Percentiles rank a stretch among this genome's conserved stretches.
phyloP scores from a whole-genome alignment of 1,140 invertebrate genomes.

The Cydia amplana region DNA sequence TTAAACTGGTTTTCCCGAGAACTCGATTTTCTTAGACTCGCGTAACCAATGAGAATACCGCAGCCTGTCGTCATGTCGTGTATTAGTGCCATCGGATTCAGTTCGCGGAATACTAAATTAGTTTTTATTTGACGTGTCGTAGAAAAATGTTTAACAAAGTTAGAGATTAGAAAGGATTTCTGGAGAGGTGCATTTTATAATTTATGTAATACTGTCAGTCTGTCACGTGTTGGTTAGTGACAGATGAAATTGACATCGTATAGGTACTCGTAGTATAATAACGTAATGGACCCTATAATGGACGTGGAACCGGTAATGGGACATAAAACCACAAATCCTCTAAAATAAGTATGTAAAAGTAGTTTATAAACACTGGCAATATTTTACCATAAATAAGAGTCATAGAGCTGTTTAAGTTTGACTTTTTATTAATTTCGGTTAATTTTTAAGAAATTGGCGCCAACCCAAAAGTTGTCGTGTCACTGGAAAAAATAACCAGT shows the following conservation, averaged over 20 bases:
- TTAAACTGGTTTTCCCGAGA: background rate
- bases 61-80: slow-evolving; percentile 9
- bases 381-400: no score
- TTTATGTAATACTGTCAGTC: slow-evolving; percentile 8
- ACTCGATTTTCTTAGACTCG: background rate
- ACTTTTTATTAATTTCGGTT: no score
- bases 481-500: no score
- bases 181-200: background rate
- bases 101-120: slow-evolving; percentile 18
- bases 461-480: no score
- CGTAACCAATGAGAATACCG: background rate
- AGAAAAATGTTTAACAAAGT: slow-evolving; percentile 26
- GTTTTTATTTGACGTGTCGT: slow-evolving; percentile 18
- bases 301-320: no score
- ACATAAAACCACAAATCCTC: no score
- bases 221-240: background rate
- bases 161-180: slow-evolving; percentile 12
- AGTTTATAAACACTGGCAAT: no score
- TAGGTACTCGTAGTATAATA: background rate
- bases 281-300: no score
- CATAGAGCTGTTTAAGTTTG: no score
- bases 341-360: no score
- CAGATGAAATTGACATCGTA: background rate
- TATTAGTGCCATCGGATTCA: background rate
- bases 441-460: no score